Evolutionary conservation across 2,113 vertebrate genomes (phyloP).

Genomic region (Tinamus guttatus): DNA sequence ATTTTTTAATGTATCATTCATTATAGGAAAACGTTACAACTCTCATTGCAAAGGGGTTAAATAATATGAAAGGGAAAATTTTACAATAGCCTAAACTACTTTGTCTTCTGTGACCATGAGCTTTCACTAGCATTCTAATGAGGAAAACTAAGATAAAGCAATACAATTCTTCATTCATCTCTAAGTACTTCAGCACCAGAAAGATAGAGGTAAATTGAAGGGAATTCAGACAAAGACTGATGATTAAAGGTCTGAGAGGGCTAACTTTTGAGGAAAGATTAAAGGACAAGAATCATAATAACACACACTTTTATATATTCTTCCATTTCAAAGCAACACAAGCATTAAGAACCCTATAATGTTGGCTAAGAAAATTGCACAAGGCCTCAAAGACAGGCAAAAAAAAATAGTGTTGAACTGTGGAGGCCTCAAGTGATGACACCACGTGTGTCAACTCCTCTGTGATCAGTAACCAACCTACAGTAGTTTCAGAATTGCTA

Average conservation of each 20-base stretch:
- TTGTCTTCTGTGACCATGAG: not conserved
- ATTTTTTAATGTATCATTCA: not conserved
- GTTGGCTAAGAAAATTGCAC: not conserved
- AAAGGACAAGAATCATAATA: slow-evolving; percentile 59
- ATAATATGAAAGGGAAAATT: not conserved
- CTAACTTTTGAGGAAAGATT: slow-evolving; percentile 55
- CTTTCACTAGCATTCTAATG: slow-evolving; percentile 32
- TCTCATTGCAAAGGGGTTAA: slow-evolving; percentile 26
- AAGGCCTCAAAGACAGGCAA: not conserved
- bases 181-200: slow-evolving; percentile 22
- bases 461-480: not conserved
- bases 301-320: not conserved
- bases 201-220: slow-evolving; percentile 46
- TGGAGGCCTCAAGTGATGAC: not conserved
- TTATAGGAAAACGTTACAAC: not conserved
- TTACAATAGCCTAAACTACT: not conserved
- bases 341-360: not conserved
- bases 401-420: not conserved
- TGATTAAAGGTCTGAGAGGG: slow-evolving; percentile 61
- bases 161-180: slow-evolving; percentile 44
- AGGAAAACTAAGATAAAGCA: slow-evolving; percentile 37
- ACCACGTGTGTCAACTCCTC: not conserved
- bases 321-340: slow-evolving; percentile 44
- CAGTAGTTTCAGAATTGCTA: not conserved
- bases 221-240: slow-evolving; percentile 38